Evolutionary conservation across 2,113 vertebrate species (phyloP).

Genomic region (Rhinoderma darwinii): DNA sequence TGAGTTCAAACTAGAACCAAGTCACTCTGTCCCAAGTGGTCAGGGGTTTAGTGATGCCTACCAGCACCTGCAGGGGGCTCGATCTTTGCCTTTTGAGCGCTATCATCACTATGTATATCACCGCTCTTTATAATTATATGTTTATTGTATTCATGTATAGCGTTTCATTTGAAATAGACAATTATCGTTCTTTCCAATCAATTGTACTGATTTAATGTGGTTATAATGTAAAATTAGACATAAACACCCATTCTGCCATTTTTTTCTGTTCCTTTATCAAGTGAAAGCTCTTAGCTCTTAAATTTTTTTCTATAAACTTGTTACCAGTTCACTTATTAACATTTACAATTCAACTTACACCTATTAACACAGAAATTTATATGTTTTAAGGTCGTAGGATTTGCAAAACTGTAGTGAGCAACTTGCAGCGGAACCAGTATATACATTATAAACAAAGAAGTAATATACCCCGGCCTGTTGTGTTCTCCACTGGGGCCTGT

Average conservation of each 20-base stretch:
- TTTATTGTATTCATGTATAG: too few species aligned
- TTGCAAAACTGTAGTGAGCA: slow-evolving; percentile 29
- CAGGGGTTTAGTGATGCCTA: too few species aligned
- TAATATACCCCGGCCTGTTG: slow-evolving; percentile 41
- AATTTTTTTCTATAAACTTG: slow-evolving; percentile 19
- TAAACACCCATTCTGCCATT: not conserved
- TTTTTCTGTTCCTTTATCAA: not conserved
- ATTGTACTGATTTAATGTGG: too few species aligned
- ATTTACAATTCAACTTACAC: slow-evolving; percentile 54
- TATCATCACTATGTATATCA: too few species aligned
- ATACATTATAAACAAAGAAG: slow-evolving; percentile 49
- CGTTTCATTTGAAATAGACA: too few species aligned
- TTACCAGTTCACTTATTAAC: slow-evolving; percentile 50
- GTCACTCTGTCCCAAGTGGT: too few species aligned
- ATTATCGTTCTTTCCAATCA: too few species aligned
- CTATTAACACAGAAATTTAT: slow-evolving; percentile 56
- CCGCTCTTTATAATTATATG: too few species aligned
- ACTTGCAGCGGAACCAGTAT: slow-evolving; percentile 43
- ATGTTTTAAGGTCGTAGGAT: slow-evolving; percentile 50
- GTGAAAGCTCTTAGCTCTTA: not conserved
- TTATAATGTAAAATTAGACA: not conserved
- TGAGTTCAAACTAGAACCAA: too few species aligned
- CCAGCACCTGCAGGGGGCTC: too few species aligned
- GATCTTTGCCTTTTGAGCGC: too few species aligned
- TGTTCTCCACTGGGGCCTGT: slow-evolving; percentile 51